These are phyloP conservation scores for Lutraria rhynchaena DNA, from an alignment of 1,140 invertebrate genomes.

Conservation along the genomic window DNA sequence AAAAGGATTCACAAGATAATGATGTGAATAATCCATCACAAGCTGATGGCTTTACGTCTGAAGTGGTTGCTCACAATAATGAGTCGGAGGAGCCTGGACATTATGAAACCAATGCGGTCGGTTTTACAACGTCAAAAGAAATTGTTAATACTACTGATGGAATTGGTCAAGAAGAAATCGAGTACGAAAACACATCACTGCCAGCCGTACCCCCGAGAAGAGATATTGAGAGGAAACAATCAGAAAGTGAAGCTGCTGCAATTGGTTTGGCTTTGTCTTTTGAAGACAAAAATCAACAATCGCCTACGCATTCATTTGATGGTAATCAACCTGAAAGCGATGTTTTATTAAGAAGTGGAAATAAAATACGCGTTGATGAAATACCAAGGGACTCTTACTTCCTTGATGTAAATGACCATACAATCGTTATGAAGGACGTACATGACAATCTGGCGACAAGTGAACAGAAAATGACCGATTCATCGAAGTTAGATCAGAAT, in stretches of 20 bases:
- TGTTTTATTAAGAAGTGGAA: neutral
- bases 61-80: too few species aligned
- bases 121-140: neutral
- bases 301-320: too few species aligned
- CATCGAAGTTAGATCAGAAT: too few species aligned
- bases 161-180: neutral
- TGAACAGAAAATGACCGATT: too few species aligned
- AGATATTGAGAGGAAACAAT: neutral
- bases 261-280: neutral
- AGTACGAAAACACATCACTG: neutral
- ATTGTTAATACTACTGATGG: neutral
- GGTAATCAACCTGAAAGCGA: neutral
- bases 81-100: neutral
- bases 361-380: neutral
- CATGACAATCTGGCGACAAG: too few species aligned
- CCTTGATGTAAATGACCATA: neutral
- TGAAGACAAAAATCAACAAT: neutral
- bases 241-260: neutral
- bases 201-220: conserved; percentile 4
- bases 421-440: too few species aligned
- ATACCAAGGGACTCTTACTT: neutral
- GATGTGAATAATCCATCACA: too few species aligned
- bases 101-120: neutral
- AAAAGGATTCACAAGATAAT: too few species aligned
- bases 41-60: too few species aligned